Base-by-base conservation (phyloP, 2,888 invertebrate genomes). In the Latheticus oryzae region DNA sequence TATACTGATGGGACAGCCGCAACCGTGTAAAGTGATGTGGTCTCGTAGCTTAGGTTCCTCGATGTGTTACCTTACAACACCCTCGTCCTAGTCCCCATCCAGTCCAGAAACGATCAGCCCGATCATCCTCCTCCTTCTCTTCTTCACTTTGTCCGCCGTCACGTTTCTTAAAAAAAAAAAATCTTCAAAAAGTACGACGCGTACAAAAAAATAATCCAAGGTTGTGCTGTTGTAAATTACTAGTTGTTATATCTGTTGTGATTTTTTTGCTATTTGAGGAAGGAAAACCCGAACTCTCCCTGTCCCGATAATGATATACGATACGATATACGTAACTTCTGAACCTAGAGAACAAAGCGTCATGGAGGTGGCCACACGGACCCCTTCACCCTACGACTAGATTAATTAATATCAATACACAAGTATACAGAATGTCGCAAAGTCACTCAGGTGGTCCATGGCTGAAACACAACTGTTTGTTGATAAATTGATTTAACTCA, bases 1-100 rank as follows among this genome's bases (percentile, higher is more conserved):
- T 65, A 66, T 68, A 66, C 65, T 64, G 58, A 63, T 67, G 66
- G 70, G 71, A 72, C 71, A 71, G 69, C 69, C 71, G 70, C 71
- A 71, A 72, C 58, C 70, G 69, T 73, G 71, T 74, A 73, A 76
- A 76, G 76, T 77, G 75, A 76, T 76, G 76, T 76, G 77, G 76
- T 77, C 75, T 76, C 74, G 75, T 77, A 77, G 76, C 73, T 75
- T 77, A 77, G 72, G 72, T 74, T 84, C 84, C 84, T 82, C 72
- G 77, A 83, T 79, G 84, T 85, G 84, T 85, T 85, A 84, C 82
- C 83, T 58, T 82, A 78, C 77, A 76, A 73, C 79, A 63, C 65
- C 72, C 69, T 80, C 80, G 78, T 80, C 81, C 80, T 81, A 81
- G 82, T 80, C 79, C 79, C 81, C 79, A 79, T 80, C 82, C 47